These are phyloP conservation scores for Neomorphus geoffroyi DNA, from an alignment of 2,797 vertebrate species.

Conservation along the genomic window DNA sequence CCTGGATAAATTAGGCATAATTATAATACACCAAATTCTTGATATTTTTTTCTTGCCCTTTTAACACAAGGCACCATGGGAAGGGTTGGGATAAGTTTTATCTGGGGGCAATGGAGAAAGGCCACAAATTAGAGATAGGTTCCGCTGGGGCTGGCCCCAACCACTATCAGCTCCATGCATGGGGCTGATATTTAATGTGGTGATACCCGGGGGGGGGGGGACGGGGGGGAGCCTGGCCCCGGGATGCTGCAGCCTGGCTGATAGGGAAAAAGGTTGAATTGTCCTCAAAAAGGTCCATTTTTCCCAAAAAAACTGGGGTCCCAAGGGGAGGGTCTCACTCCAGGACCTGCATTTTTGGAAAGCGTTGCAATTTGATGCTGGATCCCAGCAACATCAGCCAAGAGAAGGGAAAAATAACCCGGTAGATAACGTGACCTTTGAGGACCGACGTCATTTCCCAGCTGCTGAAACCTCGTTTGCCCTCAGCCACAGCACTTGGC, in stretches of 20 bases:
- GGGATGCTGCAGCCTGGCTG: not conserved
- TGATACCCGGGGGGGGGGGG: constrained; percentile 66
- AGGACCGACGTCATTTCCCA: fast-evolving
- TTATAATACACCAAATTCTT: not conserved
- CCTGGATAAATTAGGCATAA: not conserved
- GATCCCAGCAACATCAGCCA: not conserved
- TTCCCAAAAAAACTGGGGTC: not conserved
- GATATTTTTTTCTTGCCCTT: not conserved
- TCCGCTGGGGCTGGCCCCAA: constrained; percentile 76
- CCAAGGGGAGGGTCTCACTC: not conserved
- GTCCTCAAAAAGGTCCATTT: not conserved
- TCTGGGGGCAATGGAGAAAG: constrained; percentile 87
- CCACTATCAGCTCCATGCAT: constrained; percentile 83
- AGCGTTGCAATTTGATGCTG: fast-evolving
- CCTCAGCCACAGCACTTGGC: not conserved
- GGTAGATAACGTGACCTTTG: fast-evolving
- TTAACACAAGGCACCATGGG: constrained; percentile 73
- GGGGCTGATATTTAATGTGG: constrained; percentile 79
- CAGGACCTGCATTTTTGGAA: not conserved
- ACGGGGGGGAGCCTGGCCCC: not conserved
- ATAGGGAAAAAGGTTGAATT: not conserved
- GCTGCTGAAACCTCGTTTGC: not conserved
- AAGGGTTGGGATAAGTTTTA: constrained; percentile 85
- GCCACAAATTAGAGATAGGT: constrained; percentile 89
- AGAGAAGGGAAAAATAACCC: not conserved